Percentiles rank a stretch among this genome's conserved stretches.
phyloP scores from a whole-genome alignment of 2,888 invertebrate species.

The Mechanitis messenoides region DNA sequence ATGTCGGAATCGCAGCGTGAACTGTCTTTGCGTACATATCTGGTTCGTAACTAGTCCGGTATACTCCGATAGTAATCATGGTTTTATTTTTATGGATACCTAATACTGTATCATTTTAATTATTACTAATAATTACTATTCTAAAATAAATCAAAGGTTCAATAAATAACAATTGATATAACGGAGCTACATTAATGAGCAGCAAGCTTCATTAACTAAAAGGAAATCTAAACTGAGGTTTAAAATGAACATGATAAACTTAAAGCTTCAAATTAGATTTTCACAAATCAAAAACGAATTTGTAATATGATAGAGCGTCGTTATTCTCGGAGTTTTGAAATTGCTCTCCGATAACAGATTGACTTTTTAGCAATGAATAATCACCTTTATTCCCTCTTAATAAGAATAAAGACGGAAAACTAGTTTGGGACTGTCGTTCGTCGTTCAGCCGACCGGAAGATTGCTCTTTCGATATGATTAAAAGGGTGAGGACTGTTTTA shows the following conservation, averaged over 20 bases:
- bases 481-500: slow-evolving; percentile 74
- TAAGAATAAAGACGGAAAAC: slow-evolving; percentile 35
- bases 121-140: too few species aligned
- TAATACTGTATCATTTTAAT: too few species aligned
- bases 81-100: too few species aligned
- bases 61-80: too few species aligned
- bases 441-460: slow-evolving; percentile 69
- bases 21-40: too few species aligned
- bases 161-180: slow-evolving; percentile 3
- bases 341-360: slow-evolving; percentile 47
- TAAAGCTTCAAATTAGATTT: slow-evolving; percentile 62
- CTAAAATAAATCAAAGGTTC: too few species aligned
- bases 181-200: slow-evolving; percentile 9
- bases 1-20: too few species aligned
- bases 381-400: slow-evolving; percentile 34
- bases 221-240: slow-evolving; percentile 38
- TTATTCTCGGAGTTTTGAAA: slow-evolving; percentile 64
- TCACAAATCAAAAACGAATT: slow-evolving; percentile 70
- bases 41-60: too few species aligned
- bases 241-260: slow-evolving; percentile 54
- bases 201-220: slow-evolving; percentile 24
- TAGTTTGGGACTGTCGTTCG: slow-evolving; percentile 44
- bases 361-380: slow-evolving; percentile 34
- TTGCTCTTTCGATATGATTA: slow-evolving; percentile 74
- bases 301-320: slow-evolving; percentile 67